phyloP scores from a whole-genome alignment of 1,140 invertebrate genomes.

The Alviniconcha marisindica region DNA sequence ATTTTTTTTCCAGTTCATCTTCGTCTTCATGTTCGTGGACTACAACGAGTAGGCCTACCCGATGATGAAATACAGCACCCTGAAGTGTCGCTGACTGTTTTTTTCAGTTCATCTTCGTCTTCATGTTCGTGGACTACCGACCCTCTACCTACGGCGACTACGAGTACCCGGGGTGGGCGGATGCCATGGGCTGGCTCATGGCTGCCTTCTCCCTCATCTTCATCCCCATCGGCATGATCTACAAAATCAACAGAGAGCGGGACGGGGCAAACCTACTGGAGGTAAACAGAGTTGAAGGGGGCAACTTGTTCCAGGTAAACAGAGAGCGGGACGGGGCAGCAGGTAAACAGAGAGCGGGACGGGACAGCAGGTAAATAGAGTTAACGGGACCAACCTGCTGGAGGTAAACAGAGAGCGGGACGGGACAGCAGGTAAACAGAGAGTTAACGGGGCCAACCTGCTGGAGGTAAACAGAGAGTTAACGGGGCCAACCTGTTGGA shows the following conservation, averaged over 20 bases:
- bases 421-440: not conserved
- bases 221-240: conserved; percentile 79
- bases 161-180: conserved; percentile 87
- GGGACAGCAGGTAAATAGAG: too few relatives aligned
- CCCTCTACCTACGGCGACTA: conserved; percentile 77
- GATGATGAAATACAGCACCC: too few relatives aligned
- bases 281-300: not conserved
- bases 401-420: not conserved
- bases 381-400: too few relatives aligned
- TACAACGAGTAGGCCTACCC: too few relatives aligned
- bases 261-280: conserved; percentile 37
- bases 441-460: too few relatives aligned
- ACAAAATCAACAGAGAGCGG: conserved; percentile 57
- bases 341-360: too few relatives aligned
- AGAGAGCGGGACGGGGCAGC: not conserved
- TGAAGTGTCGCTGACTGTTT: too few relatives aligned
- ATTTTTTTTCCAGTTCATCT: conserved; percentile 86
- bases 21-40: conserved; percentile 90
- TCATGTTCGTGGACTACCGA: conserved; percentile 88
- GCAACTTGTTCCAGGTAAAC: too few relatives aligned
- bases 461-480: too few relatives aligned
- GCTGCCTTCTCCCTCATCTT: conserved; percentile 81
- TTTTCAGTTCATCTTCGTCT: conserved; percentile 87
- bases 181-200: conserved; percentile 86
- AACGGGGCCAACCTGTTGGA: too few relatives aligned